Evolutionary conservation across 2,113 vertebrate species (phyloP).

Genomic region (Entosphenus tridentatus): DNA sequence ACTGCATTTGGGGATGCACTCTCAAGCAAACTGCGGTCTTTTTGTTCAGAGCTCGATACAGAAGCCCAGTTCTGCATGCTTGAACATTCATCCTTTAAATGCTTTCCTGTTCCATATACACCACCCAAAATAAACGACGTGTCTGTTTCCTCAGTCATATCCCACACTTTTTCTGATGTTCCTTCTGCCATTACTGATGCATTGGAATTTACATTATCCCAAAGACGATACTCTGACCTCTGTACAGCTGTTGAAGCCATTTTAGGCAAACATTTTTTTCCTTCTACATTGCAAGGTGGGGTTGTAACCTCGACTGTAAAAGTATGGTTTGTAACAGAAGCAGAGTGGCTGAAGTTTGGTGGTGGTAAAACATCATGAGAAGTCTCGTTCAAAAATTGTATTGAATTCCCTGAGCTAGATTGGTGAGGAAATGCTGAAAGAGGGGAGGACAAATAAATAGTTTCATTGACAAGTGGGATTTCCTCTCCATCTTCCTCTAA

Average conservation of each 20-base stretch:
- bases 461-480: constrained; percentile 8
- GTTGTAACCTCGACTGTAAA: background rate
- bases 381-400: background rate
- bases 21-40: background rate
- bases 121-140: constrained; percentile 78
- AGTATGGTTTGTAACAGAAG: background rate
- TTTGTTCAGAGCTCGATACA: background rate
- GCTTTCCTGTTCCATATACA: constrained; percentile 87
- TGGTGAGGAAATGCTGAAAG: background rate
- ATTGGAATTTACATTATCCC: constrained; percentile 54
- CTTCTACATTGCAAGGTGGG: background rate
- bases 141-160: constrained; percentile 47
- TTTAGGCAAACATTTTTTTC: background rate
- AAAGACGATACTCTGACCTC: constrained; percentile 78
- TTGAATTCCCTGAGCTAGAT: background rate
- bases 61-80: background rate
- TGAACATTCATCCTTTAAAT: constrained; percentile 13
- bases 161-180: constrained; percentile 52
- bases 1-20: background rate
- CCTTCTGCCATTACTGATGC: constrained; percentile 25
- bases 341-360: too few relatives aligned
- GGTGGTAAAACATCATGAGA: background rate
- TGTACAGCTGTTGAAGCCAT: constrained; percentile 39
- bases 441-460: background rate
- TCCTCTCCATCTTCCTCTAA: constrained; percentile 58